Evolutionary conservation across 2,797 vertebrate genomes (phyloP).

Genomic region (Martes flavigula): DNA sequence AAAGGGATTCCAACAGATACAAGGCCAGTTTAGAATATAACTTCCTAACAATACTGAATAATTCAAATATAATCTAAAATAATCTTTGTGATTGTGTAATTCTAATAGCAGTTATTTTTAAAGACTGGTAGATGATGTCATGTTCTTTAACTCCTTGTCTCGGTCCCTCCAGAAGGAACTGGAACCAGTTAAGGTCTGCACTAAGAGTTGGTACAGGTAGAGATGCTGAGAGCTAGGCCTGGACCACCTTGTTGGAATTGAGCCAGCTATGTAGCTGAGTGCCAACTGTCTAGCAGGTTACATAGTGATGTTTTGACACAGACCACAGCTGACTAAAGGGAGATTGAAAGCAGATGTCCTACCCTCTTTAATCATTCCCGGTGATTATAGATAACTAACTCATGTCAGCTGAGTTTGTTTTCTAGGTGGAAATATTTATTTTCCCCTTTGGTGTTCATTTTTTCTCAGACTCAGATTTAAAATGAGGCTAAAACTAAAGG

Average conservation of each 20-base stretch:
- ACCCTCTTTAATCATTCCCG: background rate
- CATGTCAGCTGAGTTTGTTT: background rate
- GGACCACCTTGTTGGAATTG: background rate
- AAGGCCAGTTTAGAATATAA: conserved; percentile 10
- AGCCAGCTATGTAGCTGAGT: background rate
- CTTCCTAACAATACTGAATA: background rate
- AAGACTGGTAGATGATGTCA: background rate
- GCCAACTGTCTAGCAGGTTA: background rate
- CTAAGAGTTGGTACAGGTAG: background rate
- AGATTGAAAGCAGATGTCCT: background rate
- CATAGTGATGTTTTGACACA: background rate
- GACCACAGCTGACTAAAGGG: background rate
- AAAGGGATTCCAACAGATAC: background rate
- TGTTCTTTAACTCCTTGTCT: conserved; percentile 11
- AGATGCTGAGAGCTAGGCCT: background rate
- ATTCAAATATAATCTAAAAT: conserved; percentile 13
- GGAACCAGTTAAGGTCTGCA: background rate
- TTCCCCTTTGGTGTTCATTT: background rate
- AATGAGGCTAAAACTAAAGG: background rate
- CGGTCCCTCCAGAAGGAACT: background rate
- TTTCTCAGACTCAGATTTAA: conserved; percentile 11
- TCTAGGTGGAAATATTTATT: background rate
- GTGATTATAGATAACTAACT: background rate
- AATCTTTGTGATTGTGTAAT: conserved; percentile 16
- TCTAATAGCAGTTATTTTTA: background rate